phyloP scores from a whole-genome alignment of 2,888 invertebrate species.

The Yponomeuta sedellus region DNA sequence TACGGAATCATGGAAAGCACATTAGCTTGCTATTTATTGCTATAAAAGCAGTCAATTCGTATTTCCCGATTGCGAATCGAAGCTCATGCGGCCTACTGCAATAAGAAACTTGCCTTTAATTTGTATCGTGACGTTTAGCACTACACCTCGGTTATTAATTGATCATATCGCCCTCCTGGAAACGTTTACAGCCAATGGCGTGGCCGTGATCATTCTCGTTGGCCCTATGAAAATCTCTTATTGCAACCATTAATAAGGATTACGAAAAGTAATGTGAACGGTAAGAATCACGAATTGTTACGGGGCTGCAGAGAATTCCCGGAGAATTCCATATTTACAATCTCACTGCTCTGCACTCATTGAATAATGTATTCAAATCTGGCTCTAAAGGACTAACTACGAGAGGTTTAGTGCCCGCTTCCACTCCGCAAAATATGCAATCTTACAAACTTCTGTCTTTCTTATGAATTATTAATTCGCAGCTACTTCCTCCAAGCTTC shows the following conservation, averaged over 20 bases:
- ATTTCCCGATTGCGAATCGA: background rate
- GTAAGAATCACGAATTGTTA: slow-evolving; percentile 1
- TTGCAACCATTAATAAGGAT: slow-evolving; percentile 5
- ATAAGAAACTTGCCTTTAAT: slow-evolving; percentile 49
- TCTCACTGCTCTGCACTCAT: slow-evolving; percentile 12
- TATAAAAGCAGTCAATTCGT: background rate
- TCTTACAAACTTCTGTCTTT: slow-evolving; percentile 23
- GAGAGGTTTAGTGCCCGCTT: slow-evolving; percentile 21
- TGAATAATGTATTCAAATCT: slow-evolving; percentile 20
- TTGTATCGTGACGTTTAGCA: slow-evolving; percentile 44
- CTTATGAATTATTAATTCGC: slow-evolving; percentile 30
- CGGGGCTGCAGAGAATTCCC: background rate
- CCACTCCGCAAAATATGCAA: slow-evolving; percentile 24
- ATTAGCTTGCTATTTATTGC: no score
- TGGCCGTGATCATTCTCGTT: slow-evolving; percentile 22
- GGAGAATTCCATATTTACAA: slow-evolving; percentile 9
- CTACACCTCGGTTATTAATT: slow-evolving; percentile 46
- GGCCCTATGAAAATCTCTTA: slow-evolving; percentile 5
- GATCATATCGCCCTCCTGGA: slow-evolving; percentile 37
- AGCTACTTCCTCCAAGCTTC: background rate
- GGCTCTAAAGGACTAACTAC: slow-evolving; percentile 11
- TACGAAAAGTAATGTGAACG: background rate
- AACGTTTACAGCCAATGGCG: slow-evolving; percentile 25
- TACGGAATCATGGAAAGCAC: no score
- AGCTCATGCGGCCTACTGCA: slow-evolving; percentile 26